Base-by-base conservation (phyloP, 2,797 vertebrate species). In the Enteromius mattozi region DNA sequence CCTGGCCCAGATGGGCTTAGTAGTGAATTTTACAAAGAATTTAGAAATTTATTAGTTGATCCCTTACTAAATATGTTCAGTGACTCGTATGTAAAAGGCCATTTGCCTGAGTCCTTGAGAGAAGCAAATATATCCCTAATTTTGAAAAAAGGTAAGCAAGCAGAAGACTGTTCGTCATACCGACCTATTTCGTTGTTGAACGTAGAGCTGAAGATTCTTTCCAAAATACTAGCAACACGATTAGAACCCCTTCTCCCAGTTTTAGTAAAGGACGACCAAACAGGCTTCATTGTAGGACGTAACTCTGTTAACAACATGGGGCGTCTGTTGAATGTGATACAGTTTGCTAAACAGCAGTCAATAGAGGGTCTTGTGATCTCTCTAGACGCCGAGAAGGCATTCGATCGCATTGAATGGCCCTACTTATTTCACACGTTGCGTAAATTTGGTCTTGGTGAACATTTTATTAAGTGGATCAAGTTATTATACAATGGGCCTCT, bases 51-150 rank as follows among this genome's bases (percentile, higher is more conserved):
- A 6, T 61, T 78, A 6, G 8, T 59, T 33, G 49, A 70, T 3
- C 63, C 47, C 9, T 24, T 84, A 2, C 19, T 78, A 13, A 59
- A 78, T 16, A 69, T 83, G 74, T 6, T 54, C 2, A 79, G 63
- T 30, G 33, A 84, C 8, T 47, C 54, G n/a, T 71, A 70, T 6
- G 5, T 10, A 37, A 71, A 10, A 27, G 65, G 51, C 0, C 0
- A 2, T 2, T 59, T 78, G 7, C 82, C 82, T 3, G 12, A 21
- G 3, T 71, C 66, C 16, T 4, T 79, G 6, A 72, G 35, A 21
- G 77, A 72, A 3, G 76, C 83, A 49, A 37, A 79, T 24, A 79
- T 74, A 27, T 80, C 37, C 7, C 9, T 84, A n/a, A 79, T 84
- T 40, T 30, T 71, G 2, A 84, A 79, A 84, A 78, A 61, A 70